Evolutionary conservation across 2,888 invertebrate genomes (phyloP).

Genomic region (Empis livida): DNA sequence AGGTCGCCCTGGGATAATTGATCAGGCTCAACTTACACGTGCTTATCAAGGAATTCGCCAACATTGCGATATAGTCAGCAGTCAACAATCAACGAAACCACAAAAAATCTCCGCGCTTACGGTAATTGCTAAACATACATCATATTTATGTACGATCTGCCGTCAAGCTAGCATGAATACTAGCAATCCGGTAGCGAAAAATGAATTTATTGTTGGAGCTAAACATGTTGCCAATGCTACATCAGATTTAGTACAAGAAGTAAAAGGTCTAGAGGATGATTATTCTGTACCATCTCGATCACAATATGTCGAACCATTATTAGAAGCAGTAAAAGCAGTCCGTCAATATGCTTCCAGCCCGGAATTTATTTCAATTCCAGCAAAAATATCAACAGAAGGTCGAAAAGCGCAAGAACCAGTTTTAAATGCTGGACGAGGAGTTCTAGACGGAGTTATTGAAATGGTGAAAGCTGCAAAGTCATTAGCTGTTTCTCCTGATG

Average conservation of each 20-base stretch:
- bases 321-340: conserved; percentile 82
- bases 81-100: conserved; percentile 59
- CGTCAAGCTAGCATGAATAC: conserved; percentile 85
- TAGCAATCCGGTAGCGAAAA: conserved; percentile 78
- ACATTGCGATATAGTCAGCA: conserved; percentile 69
- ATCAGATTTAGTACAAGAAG: conserved; percentile 84
- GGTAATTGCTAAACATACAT: conserved; percentile 90
- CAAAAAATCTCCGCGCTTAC: conserved; percentile 85
- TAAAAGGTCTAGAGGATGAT: conserved; percentile 77
- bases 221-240: conserved; percentile 96
- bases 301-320: conserved; percentile 70
- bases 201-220: conserved; percentile 95
- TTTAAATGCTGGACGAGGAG: conserved; percentile 59
- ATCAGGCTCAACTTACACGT: conserved; percentile 75
- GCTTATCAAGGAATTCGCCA: conserved; percentile 82
- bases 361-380: conserved; percentile 87
- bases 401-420: conserved; percentile 77
- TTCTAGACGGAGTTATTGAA: conserved; percentile 73
- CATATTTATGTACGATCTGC: conserved; percentile 89
- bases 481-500: conserved; percentile 76
- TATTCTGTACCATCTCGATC: conserved; percentile 64
- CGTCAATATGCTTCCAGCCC: conserved; percentile 88
- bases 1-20: conserved; percentile 78
- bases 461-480: conserved; percentile 87
- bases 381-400: conserved; percentile 77